Evolutionary conservation across 2,113 vertebrate genomes (phyloP).

Genomic region (Tragelaphus scriptus): DNA sequence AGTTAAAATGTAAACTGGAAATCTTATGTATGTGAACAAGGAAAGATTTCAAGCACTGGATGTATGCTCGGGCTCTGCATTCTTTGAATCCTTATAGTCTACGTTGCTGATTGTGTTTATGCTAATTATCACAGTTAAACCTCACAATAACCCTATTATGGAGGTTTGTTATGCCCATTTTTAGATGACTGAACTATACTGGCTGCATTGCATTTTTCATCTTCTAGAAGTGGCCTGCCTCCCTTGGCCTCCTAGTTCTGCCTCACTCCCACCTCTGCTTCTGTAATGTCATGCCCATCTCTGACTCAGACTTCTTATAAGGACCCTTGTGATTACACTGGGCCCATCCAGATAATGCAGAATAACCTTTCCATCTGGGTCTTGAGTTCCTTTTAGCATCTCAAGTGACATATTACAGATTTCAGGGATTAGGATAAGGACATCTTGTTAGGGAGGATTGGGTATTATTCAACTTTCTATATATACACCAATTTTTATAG

Average conservation of each 20-base stretch:
- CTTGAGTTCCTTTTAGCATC: background rate
- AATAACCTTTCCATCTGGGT: background rate
- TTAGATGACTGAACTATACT: background rate
- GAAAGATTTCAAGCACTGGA: background rate
- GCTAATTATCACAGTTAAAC: background rate
- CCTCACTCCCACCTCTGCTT: background rate
- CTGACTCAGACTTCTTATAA: background rate
- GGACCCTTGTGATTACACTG: background rate
- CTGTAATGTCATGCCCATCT: background rate
- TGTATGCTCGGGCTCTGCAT: background rate
- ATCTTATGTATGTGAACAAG: background rate
- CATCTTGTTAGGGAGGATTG: background rate
- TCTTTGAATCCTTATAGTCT: background rate
- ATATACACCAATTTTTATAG: background rate
- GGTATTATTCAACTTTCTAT: background rate
- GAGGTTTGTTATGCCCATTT: background rate
- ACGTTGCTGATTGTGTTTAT: background rate
- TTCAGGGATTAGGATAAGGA: background rate
- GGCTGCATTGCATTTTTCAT: background rate
- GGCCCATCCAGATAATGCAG: background rate
- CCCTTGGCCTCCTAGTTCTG: background rate
- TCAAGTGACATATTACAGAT: background rate
- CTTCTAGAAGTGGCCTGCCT: background rate
- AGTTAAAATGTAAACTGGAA: background rate
- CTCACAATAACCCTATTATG: background rate